These are phyloP conservation scores for Geotrupes spiniger DNA, from an alignment of 2,888 invertebrate genomes.

Conservation along the genomic window DNA sequence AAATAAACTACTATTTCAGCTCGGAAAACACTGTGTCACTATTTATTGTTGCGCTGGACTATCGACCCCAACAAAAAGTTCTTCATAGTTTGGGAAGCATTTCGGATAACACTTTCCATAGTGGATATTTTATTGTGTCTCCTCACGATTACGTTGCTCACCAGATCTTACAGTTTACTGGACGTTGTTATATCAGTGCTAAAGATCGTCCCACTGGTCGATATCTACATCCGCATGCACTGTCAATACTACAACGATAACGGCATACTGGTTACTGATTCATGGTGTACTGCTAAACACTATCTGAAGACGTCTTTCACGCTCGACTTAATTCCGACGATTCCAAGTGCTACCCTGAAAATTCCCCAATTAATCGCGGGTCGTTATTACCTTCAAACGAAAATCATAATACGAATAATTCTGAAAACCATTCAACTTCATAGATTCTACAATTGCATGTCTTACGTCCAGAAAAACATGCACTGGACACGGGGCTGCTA, in stretches of 20 bases:
- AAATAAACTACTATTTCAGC: no score
- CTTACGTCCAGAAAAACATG: conserved; percentile 6
- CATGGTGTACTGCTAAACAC: conserved; percentile 28
- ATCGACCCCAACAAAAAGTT: conserved; percentile 21
- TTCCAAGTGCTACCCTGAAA: conserved; percentile 9
- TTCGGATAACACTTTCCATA: conserved; percentile 7
- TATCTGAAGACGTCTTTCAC: conserved; percentile 27
- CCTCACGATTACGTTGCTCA: conserved; percentile 1
- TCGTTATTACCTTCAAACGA: background rate
- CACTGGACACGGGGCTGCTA: conserved; percentile 14
- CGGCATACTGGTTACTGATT: conserved; percentile 30
- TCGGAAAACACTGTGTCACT: conserved; percentile 9
- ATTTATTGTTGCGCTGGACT: conserved; percentile 14
- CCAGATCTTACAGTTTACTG: background rate
- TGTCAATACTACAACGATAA: conserved; percentile 32
- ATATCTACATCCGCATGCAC: conserved; percentile 29
- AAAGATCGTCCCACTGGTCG: conserved; percentile 10
- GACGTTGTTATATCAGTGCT: background rate
- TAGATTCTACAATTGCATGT: conserved; percentile 7
- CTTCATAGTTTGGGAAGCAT: conserved; percentile 24
- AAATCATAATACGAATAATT: background rate
- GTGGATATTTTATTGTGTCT: conserved; percentile 7
- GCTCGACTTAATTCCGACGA: conserved; percentile 11
- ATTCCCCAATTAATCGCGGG: conserved; percentile 11
- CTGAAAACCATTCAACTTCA: conserved; percentile 13